A percentile compares a stretch with the other conserved stretches of the same genome.
phyloP scores from a whole-genome alignment of 2,797 vertebrate genomes.

The Pipistrellus pipistrellus region DNA sequence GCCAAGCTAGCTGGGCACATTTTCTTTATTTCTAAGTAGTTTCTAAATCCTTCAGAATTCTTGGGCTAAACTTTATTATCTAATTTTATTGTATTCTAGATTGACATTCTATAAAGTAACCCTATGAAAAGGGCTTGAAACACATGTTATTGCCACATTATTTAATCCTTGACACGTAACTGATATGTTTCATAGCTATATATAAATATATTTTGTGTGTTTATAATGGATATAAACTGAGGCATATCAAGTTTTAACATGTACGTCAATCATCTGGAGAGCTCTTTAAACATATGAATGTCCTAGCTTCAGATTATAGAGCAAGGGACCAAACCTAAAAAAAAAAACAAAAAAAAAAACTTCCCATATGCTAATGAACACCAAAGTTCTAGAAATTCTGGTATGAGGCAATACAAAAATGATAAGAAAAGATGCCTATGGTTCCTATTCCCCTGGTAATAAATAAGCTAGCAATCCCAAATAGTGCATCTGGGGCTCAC shows the following conservation, averaged over 20 bases:
- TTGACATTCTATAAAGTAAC: background rate
- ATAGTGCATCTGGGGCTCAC: background rate
- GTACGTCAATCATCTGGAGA: background rate
- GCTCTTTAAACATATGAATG: background rate
- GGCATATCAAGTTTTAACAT: background rate
- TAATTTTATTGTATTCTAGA: background rate
- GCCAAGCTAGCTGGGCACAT: too few species aligned
- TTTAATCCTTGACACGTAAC: background rate
- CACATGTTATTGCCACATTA: background rate
- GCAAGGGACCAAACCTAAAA: background rate
- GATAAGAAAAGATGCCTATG: background rate
- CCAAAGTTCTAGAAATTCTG: background rate
- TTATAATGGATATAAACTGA: background rate
- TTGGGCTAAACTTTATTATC: background rate
- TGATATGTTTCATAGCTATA: background rate
- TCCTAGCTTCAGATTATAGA: constrained; percentile 6
- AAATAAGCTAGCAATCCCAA: background rate
- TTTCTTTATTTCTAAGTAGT: background rate
- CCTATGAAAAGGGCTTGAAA: background rate
- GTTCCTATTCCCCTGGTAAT: background rate
- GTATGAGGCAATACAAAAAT: background rate
- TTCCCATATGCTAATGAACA: background rate
- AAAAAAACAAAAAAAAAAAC: background rate
- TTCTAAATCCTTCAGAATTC: constrained; percentile 28
- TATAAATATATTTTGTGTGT: background rate